Evolutionary conservation across 2,797 vertebrate genomes (phyloP).

Genomic region (Dendrocincla tyrannina): DNA sequence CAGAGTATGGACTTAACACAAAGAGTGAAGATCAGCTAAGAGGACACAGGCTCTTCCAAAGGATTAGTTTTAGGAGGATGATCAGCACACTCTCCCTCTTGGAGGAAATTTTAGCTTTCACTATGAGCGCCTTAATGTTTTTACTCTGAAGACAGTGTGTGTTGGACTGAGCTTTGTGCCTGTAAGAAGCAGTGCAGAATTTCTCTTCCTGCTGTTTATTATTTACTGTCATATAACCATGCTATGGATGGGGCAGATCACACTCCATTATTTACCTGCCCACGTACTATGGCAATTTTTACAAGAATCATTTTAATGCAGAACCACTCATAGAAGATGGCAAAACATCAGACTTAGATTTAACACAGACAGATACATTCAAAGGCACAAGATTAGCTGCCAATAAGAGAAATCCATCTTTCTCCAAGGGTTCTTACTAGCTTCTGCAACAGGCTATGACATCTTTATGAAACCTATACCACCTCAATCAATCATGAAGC

Average conservation of each 20-base stretch:
- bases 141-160: background rate
- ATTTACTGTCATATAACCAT: background rate
- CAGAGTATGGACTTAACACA: background rate
- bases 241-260: background rate
- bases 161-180: background rate
- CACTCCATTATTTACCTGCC: background rate
- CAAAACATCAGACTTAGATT: background rate
- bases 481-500: background rate
- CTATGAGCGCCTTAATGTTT: background rate
- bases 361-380: background rate
- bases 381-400: background rate
- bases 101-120: background rate
- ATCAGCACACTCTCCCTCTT: background rate
- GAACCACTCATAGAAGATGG: background rate
- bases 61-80: background rate
- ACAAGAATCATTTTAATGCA: background rate
- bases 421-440: background rate
- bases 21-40: background rate
- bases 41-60: background rate
- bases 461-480: background rate
- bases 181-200: background rate
- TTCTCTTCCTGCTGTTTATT: background rate
- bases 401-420: background rate
- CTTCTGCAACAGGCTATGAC: background rate
- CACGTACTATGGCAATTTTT: background rate